phyloP scores from a whole-genome alignment of 2,888 invertebrate species.

The Dioctria rufipes region DNA sequence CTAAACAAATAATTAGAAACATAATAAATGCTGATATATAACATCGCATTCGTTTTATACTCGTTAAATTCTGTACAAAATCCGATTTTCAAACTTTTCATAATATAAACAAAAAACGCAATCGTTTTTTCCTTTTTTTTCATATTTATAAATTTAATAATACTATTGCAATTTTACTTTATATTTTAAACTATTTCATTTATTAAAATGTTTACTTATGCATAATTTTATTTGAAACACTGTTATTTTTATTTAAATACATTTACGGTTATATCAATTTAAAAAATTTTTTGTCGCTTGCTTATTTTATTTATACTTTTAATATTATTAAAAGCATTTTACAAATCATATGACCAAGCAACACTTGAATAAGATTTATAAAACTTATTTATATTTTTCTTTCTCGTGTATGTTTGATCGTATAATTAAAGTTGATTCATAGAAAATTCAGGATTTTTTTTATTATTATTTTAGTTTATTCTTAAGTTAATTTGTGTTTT shows the following conservation, averaged over 20 bases:
- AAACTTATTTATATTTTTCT: not conserved
- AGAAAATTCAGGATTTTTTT: slow-evolving; percentile 17
- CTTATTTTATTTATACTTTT: slow-evolving; percentile 8
- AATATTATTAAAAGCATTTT: slow-evolving; percentile 21
- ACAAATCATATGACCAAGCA: slow-evolving; percentile 20
- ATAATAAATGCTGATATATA: slow-evolving; percentile 21
- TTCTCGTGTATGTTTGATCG: slow-evolving; percentile 13
- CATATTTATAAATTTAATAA: slow-evolving; percentile 20
- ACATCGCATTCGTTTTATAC: slow-evolving; percentile 26
- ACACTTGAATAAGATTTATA: slow-evolving; percentile 23
- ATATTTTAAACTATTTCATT: slow-evolving; percentile 14
- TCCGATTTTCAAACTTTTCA: not conserved
- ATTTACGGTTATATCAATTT: slow-evolving; percentile 4
- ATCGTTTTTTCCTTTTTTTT: not conserved
- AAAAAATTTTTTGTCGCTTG: slow-evolving; percentile 16
- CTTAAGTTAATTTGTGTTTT: slow-evolving; percentile 25
- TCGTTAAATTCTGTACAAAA: slow-evolving; percentile 34
- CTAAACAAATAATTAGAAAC: slow-evolving; percentile 16
- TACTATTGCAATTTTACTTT: slow-evolving; percentile 14
- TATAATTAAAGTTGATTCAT: slow-evolving; percentile 26
- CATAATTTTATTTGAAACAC: slow-evolving; percentile 30
- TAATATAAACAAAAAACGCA: slow-evolving; percentile 23
- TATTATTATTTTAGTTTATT: not conserved
- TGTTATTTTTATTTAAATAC: slow-evolving; percentile 15
- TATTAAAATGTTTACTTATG: slow-evolving; percentile 35